phyloP scores from a whole-genome alignment of 2,888 invertebrate species.

The Habrosyne pyritoides region DNA sequence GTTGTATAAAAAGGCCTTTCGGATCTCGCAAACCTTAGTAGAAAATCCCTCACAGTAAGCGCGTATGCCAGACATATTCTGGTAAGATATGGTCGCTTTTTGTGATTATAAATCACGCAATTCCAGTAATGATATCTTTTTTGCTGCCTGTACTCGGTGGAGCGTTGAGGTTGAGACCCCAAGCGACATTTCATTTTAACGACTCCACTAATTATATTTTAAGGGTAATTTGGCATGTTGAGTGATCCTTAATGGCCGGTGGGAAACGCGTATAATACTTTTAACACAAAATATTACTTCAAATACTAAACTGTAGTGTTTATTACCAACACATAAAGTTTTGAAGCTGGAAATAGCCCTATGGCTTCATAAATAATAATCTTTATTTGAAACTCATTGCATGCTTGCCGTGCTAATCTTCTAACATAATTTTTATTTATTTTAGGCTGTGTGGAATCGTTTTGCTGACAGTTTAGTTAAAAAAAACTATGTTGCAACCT shows the following conservation, averaged over 20 bases:
- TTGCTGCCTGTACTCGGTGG: not conserved
- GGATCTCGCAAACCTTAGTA: no score
- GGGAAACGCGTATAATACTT: conserved; percentile 14
- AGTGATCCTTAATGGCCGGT: conserved; percentile 37
- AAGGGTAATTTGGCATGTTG: conserved; percentile 30
- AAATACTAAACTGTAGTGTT: conserved; percentile 4
- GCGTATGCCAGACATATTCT: not conserved
- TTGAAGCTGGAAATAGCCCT: not conserved
- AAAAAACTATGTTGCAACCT: no score
- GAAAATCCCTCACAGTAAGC: no score
- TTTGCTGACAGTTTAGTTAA: no score
- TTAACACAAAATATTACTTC: conserved; percentile 12
- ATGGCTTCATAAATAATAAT: not conserved
- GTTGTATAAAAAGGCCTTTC: no score
- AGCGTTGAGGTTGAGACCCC: conserved; percentile 11
- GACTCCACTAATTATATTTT: conserved; percentile 39
- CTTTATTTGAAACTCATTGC: not conserved
- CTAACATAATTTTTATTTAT: not conserved
- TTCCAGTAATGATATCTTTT: not conserved
- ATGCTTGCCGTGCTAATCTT: not conserved
- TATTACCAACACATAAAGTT: conserved; percentile 1
- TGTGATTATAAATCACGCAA: not conserved
- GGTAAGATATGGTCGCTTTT: not conserved
- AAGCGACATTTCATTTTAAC: conserved; percentile 41
- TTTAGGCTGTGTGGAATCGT: not conserved